Percentiles rank a stretch among this genome's conserved stretches.
These are phyloP conservation scores for Loriculus beryllinus DNA, from an alignment of 2,797 vertebrate species.

Conservation along the genomic window DNA sequence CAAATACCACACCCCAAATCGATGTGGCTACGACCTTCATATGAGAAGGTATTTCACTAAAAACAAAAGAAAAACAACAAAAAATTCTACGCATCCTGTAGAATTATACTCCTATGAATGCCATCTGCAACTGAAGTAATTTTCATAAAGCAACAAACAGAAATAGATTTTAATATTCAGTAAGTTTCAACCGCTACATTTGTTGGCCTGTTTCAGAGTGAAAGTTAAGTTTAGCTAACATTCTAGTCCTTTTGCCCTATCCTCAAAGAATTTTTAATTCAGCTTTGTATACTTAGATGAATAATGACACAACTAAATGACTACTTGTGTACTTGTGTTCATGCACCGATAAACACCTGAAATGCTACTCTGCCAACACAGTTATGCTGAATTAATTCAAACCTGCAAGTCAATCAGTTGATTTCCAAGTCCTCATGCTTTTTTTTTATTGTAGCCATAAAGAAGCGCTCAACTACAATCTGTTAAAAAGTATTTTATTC, in stretches of 20 bases:
- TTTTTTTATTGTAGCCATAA: background rate
- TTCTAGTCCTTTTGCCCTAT: background rate
- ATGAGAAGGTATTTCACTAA: background rate
- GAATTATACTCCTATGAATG: background rate
- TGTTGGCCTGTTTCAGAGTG: background rate
- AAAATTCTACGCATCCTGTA: background rate
- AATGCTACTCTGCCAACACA: background rate
- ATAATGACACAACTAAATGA: background rate
- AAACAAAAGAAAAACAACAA: background rate
- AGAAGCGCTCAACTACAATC: background rate
- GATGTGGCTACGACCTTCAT: accelerated
- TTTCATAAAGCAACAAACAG: background rate
- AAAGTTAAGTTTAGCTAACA: background rate
- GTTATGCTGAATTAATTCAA: background rate
- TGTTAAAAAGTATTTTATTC: background rate
- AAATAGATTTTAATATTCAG: background rate
- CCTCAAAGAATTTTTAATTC: background rate
- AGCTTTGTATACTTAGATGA: background rate
- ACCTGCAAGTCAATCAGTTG: background rate
- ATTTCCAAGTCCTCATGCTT: background rate
- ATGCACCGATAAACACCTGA: background rate
- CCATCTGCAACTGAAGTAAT: background rate
- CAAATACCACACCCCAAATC: background rate
- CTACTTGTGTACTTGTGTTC: background rate
- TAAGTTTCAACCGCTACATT: background rate